Evolutionary conservation across 2,113 vertebrate species (phyloP).

Genomic region (Pterocles orientalis): DNA sequence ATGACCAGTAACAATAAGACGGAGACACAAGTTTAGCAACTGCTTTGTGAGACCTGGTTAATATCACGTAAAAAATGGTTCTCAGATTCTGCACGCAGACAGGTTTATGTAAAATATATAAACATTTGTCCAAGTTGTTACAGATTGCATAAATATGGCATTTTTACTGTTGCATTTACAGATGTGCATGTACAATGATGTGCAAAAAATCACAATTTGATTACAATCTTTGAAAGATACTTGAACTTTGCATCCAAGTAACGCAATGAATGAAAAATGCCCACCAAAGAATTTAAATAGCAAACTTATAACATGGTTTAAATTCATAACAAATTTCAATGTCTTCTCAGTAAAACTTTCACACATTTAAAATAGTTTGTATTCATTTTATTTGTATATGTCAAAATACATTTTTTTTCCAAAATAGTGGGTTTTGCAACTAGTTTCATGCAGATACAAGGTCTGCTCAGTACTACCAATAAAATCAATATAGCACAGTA

Average conservation of each 20-base stretch:
- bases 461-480: conserved; percentile 88
- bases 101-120: conserved; percentile 83
- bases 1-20: background rate
- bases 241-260: conserved; percentile 69
- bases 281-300: conserved; percentile 71
- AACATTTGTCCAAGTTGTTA: conserved; percentile 79
- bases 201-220: conserved; percentile 77
- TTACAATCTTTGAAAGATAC: conserved; percentile 73
- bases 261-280: conserved; percentile 69
- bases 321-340: conserved; percentile 49
- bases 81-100: conserved; percentile 74
- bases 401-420: conserved; percentile 89
- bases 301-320: conserved; percentile 71
- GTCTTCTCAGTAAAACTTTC: conserved; percentile 78
- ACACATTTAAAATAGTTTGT: conserved; percentile 86
- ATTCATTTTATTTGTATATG: conserved; percentile 90
- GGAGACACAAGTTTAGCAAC: background rate
- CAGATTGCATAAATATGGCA: conserved; percentile 79
- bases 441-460: conserved; percentile 89
- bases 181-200: conserved; percentile 77
- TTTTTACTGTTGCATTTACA: conserved; percentile 80
- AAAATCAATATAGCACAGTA: conserved; percentile 87
- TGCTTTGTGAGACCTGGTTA: background rate
- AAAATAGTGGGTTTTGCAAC: conserved; percentile 88
- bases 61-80: conserved; percentile 37